Evolutionary conservation across 1,140 invertebrate species (phyloP), one percentile per base, ranked within the genome.

Genomic region (Monomorium pharaonis): DNA sequence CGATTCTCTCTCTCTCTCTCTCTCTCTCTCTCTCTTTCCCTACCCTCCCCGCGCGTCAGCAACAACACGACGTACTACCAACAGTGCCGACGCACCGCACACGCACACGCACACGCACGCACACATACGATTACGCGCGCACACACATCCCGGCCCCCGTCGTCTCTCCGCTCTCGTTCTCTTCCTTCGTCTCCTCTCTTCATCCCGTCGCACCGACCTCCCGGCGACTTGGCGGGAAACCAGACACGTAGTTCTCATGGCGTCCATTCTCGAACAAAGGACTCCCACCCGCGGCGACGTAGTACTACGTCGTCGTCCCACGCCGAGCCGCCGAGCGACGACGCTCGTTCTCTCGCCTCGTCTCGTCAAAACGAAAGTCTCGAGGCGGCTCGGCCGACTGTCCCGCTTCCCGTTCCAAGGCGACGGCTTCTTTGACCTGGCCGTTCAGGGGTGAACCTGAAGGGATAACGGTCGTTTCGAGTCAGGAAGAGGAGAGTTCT

Each of bases 161-260:
- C 63, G 24, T 37, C 37, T 54, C 16, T 33, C 54, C 70, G 9
- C 49, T 51, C 10, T 44, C 44, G 9, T 14, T 44, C 60, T 33
- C 70, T 47, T 78, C 37, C 70, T 49, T 37, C 84, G 33, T 58
- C 21, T 33, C 72, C 27, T 51, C 54, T 60, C 58, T 37, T 62
- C 72, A 30, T 18, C 60, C 51, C 49, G 49, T 69, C 60, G 54
- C 78, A 74, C 16, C 67, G 9, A 30, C 70, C 69, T 24, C 42
- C 51, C 60, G 69, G 30, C 70, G 63, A 85, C 89, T 91, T 91
- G 90, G 90, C 90, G 90, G 90, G 90, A 91, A 91, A 91, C 83
- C 88, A 86, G 84, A 91, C 90, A 91, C 90, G 90, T 91, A 90
- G 88, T 91, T 91, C 90, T 91, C 90, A 88, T 91, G 86, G 86